These are phyloP conservation scores for Echiichthys vipera DNA, from an alignment of 2,797 vertebrate genomes.

Conservation along the genomic window DNA sequence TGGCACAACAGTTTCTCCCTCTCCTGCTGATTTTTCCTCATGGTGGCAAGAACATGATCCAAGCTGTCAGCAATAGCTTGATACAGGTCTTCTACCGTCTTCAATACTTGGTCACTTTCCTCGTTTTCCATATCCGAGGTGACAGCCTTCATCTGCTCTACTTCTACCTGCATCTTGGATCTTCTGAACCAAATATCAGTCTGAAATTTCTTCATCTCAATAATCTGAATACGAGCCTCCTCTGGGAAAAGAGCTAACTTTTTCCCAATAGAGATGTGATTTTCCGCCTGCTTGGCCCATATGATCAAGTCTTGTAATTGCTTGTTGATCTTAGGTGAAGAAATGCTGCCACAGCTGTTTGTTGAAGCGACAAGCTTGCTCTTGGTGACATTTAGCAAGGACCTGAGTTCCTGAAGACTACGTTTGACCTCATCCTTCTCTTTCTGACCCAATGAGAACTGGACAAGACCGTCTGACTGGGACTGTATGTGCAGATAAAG, in stretches of 20 bases:
- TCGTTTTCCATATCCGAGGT: slow-evolving; percentile 59
- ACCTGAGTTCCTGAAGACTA: slow-evolving; percentile 80
- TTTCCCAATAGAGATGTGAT: slow-evolving; percentile 68
- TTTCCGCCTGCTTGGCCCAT: slow-evolving; percentile 86
- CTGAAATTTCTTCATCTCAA: slow-evolving; percentile 82
- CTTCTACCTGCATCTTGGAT: slow-evolving; percentile 75
- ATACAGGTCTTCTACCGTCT: slow-evolving; percentile 84
- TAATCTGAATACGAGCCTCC: slow-evolving; percentile 86
- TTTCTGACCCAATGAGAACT: slow-evolving; percentile 86
- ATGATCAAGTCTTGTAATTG: slow-evolving; percentile 82
- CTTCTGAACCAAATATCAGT: slow-evolving; percentile 81
- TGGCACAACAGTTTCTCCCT: slow-evolving; percentile 83
- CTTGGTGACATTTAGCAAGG: slow-evolving; percentile 76
- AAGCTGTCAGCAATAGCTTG: slow-evolving; percentile 81
- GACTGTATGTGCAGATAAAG: slow-evolving; percentile 81
- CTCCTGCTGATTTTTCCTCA: slow-evolving; percentile 83
- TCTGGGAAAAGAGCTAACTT: slow-evolving; percentile 87
- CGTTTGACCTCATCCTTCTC: slow-evolving; percentile 84
- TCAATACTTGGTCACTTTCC: slow-evolving; percentile 76
- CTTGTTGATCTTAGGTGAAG: slow-evolving; percentile 74
- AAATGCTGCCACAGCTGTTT: slow-evolving; percentile 23
- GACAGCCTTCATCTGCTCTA: slow-evolving; percentile 74
- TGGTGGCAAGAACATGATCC: slow-evolving; percentile 79
- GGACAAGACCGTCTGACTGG: slow-evolving; percentile 81
- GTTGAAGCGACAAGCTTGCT: slow-evolving; percentile 61